Base-by-base conservation (phyloP, 2,113 vertebrate species). In the Paracanthobrama guichenoti region DNA sequence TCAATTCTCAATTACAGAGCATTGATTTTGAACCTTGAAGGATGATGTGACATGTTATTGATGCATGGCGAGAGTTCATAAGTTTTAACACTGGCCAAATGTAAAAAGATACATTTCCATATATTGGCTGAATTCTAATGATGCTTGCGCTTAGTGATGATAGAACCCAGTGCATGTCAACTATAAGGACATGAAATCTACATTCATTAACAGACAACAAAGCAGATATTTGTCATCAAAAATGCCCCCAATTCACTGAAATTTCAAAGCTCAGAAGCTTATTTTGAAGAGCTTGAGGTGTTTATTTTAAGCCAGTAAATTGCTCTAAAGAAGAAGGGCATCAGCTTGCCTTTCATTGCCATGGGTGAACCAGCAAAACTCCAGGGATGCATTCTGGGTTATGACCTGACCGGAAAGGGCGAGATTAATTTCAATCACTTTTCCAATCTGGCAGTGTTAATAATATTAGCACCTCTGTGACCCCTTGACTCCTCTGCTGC, bases 371-470 rank as follows among this genome's bases (percentile, higher is more conserved):
- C n/a, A 66, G 22, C 26, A 67, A 55, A 42, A 82, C 73, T 82
- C 79, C 73, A 64, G 71, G 13, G 84, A 83, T 86, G 53, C 71
- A 89, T 87, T 77, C 46, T 83, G 84, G 55, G 22, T 73, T 71
- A 77, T 77, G 79, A 86, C 42, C 69, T 87, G 64, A 79, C 44
- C 2, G 82, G 67, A 85, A 80, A 79, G 84, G 85, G 71, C 39
- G 26, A 86, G 82, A 90, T 91, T 91, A 85, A 90, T 90, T 92
- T 89, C 87, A 90, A 89, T 92, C 83, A 91, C 86, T 78, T 87
- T 83, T 83, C 72, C 67, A 86, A 84, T 89, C 85, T 89, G 90
- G 84, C 81, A 87, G 88, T 91, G 86, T 90, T 94, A 89, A 92
- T 90, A 86, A 91, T 79, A 89, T 90, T 87, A 89, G 89, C 87